Evolutionary conservation across 1,140 invertebrate species (phyloP).

Genomic region (Rhopalosiphum padi): DNA sequence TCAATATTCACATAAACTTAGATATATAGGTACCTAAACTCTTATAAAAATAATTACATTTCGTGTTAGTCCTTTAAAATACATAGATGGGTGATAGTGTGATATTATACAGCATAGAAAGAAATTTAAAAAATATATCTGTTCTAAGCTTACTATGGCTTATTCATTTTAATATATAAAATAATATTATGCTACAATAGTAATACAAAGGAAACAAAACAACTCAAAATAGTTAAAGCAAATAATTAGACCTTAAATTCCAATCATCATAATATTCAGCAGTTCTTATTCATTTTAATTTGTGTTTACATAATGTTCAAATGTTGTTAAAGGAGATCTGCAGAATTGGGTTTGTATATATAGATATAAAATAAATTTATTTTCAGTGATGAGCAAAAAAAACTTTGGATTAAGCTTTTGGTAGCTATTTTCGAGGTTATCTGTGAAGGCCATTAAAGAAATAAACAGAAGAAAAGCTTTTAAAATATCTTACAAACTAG

Average conservation of each 20-base stretch:
- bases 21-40: neutral
- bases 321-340: neutral
- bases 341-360: neutral
- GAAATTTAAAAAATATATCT: too few species aligned
- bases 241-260: neutral
- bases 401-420: neutral
- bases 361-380: neutral
- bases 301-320: neutral
- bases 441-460: conserved; percentile 12
- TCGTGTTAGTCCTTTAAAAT: neutral
- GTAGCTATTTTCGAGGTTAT: conserved; percentile 59
- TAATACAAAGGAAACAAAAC: too few species aligned
- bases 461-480: conserved; percentile 33
- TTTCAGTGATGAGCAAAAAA: conserved; percentile 63
- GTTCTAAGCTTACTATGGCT: too few species aligned
- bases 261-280: neutral
- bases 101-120: too few species aligned
- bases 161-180: too few species aligned
- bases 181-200: too few species aligned
- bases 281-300: neutral
- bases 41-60: neutral
- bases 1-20: neutral
- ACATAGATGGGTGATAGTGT: neutral
- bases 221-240: too few species aligned
- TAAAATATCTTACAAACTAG: neutral